These are phyloP conservation scores for Periphyllus acericola DNA, from an alignment of 2,888 invertebrate species.

Conservation along the genomic window DNA sequence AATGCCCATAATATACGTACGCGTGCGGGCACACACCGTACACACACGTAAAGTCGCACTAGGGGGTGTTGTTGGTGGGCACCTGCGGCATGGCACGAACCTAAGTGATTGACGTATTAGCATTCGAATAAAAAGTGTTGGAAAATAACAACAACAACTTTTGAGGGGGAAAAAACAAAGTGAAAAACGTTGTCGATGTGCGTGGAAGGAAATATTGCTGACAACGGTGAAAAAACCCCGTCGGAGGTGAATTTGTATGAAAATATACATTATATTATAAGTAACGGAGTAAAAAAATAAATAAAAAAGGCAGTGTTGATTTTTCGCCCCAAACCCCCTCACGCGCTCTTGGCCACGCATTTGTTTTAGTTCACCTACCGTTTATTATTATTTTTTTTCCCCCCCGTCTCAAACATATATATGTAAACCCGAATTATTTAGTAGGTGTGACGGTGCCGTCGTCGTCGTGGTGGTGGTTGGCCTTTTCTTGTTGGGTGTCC, in stretches of 20 bases:
- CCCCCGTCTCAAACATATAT: background rate
- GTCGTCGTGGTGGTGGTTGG: conserved; percentile 12
- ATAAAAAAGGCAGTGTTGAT: conserved; percentile 18
- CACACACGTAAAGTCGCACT: background rate
- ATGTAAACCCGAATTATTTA: conserved; percentile 52
- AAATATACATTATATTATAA: conserved; percentile 6
- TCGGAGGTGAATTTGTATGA: conserved; percentile 28
- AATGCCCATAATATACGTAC: background rate
- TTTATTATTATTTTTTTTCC: background rate
- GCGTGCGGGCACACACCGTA: background rate
- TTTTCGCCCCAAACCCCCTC: background rate
- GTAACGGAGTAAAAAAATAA: conserved; percentile 1
- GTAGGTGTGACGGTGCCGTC: conserved; percentile 29
- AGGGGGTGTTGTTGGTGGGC: background rate
- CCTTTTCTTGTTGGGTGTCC: conserved; percentile 48
- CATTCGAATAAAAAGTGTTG: conserved; percentile 35
- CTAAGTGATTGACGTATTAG: conserved; percentile 58
- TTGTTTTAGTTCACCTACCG: conserved; percentile 11
- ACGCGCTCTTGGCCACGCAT: background rate
- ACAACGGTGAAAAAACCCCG: conserved; percentile 4
- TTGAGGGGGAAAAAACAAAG: background rate
- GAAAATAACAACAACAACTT: conserved; percentile 45
- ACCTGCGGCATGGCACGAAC: background rate
- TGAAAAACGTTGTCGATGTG: background rate
- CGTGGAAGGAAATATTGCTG: conserved; percentile 41